Evolutionary conservation across 2,113 vertebrate species (phyloP).

Genomic region (Rattus rattus): DNA sequence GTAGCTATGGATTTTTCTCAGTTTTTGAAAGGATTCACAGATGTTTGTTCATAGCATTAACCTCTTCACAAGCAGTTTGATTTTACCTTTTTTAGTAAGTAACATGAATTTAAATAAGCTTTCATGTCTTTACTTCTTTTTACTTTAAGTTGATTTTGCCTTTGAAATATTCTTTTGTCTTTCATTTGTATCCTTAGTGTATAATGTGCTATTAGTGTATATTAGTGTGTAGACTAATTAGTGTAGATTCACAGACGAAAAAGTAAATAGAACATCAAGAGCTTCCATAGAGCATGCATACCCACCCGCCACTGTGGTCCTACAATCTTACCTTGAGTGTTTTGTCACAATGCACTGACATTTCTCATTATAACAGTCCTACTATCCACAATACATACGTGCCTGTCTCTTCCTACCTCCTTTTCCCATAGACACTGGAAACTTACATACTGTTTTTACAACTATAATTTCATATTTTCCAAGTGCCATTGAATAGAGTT

Average conservation of each 20-base stretch:
- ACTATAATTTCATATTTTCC: neutral
- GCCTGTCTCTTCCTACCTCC: neutral
- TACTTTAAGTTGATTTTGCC: neutral
- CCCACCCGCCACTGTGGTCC: rapidly evolving
- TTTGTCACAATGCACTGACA: neutral
- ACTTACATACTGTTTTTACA: neutral
- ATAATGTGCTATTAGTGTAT: neutral
- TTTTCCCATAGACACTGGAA: neutral
- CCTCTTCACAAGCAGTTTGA: neutral
- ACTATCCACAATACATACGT: neutral
- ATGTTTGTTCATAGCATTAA: neutral
- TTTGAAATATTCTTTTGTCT: neutral
- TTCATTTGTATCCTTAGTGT: neutral
- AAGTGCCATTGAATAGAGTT: neutral
- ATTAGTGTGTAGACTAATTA: no score
- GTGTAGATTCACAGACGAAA: neutral
- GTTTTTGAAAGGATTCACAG: neutral
- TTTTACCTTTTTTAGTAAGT: neutral
- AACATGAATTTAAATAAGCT: neutral
- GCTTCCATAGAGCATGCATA: neutral
- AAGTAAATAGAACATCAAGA: neutral
- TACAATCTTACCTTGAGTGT: neutral
- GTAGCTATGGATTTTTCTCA: neutral
- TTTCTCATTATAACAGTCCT: neutral
- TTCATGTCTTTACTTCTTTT: neutral